These are phyloP conservation scores for Leptocoma aspasia DNA, from an alignment of 2,113 vertebrate genomes.

Conservation along the genomic window DNA sequence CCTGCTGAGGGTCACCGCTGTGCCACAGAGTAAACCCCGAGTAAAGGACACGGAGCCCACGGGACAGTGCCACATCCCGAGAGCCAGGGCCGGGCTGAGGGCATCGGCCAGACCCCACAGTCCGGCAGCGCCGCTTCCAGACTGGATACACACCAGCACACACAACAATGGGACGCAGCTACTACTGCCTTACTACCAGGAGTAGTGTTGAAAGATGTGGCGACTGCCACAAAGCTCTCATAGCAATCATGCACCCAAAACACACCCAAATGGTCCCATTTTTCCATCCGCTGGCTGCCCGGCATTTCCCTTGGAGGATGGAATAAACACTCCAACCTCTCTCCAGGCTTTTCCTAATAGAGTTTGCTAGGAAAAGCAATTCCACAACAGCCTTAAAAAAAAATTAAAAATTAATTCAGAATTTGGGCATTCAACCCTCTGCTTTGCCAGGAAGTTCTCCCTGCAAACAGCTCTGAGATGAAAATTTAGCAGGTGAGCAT, in stretches of 20 bases:
- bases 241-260: accelerated
- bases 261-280: accelerated
- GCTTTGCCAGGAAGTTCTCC: neutral
- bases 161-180: neutral
- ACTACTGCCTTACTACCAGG: neutral
- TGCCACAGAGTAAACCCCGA: neutral
- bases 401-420: neutral
- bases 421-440: neutral
- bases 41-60: neutral
- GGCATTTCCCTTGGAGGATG: no score
- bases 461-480: no score
- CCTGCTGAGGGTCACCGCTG: neutral
- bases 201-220: neutral
- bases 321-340: neutral
- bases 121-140: neutral
- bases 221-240: neutral
- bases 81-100: no score
- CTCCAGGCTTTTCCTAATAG: neutral
- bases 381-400: neutral
- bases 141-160: neutral
- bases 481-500: neutral
- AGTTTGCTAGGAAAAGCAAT: neutral
- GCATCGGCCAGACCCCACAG: neutral
- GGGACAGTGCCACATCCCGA: neutral
- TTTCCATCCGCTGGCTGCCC: no score